Evolutionary conservation across 2,888 invertebrate species (phyloP), one percentile per base, ranked within the genome.

Genomic region (Girardia tigrina): DNA sequence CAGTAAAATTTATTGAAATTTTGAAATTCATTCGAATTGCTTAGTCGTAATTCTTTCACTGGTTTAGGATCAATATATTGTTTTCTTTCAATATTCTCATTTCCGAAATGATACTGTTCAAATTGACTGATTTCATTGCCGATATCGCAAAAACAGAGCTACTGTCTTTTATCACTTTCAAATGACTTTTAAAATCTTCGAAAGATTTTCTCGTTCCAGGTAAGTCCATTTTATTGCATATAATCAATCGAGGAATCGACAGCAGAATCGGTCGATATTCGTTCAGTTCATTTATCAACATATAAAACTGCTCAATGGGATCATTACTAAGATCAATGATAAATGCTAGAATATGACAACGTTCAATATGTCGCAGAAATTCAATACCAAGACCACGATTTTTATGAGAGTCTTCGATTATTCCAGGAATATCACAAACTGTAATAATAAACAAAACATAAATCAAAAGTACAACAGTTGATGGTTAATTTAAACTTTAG

Each of bases 371-470:
- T 78, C 91, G 90, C 0, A 95, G 86, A 83, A 95, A 95, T 79
- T 88, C 88, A 81, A 92, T 90, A 1, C 86, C 86, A 20, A 86
- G 81, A 1, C 86, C 86, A 79, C 89, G 86, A 85, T 94, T 92
- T 0, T 87, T 86, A 82, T 94, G 92, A 1, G 95, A 93, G 16
- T 94, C 95, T 86, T 92, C 92, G 78, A 97, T 92, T 0, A 97
- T 86, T 0, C 97, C 97, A 0, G 97, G 97, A 71, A 97, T 87
- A 86, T 97, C 97, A 0, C 95, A 95, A 79, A 95, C 88, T 26
- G 90, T 88, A 79, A 93, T 69, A 72, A n/a, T n/a, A n/a, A n/a
- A n/a, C n/a, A n/a, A n/a, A n/a, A n/a, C n/a, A n/a, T n/a, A n/a
- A n/a, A n/a, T n/a, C n/a, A n/a, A n/a, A n/a, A n/a, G n/a, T n/a